These are phyloP conservation scores for Rhaphigaster nebulosa DNA, from an alignment of 2,888 invertebrate genomes.

Conservation along the genomic window DNA sequence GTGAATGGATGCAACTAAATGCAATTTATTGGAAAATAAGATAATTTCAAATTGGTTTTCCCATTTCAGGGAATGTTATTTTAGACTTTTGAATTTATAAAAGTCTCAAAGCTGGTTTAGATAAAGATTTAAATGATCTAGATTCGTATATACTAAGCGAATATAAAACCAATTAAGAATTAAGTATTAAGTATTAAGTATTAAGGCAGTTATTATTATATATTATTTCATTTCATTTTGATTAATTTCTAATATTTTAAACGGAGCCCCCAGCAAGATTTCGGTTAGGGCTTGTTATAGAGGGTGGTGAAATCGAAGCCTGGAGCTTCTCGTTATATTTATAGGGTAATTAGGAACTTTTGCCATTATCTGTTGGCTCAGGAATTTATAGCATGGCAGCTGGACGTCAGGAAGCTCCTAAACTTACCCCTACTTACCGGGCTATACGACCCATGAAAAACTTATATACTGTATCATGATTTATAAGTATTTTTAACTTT, in stretches of 20 bases:
- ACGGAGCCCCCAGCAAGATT: neutral
- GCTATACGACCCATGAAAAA: neutral
- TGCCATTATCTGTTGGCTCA: constrained; percentile 24
- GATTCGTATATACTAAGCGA: too few relatives aligned
- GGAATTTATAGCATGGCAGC: constrained; percentile 29
- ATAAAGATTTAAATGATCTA: too few relatives aligned
- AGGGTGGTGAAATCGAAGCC: constrained; percentile 31
- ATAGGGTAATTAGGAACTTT: constrained; percentile 41
- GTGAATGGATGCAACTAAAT: too few relatives aligned
- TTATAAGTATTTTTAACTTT: neutral
- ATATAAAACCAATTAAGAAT: too few relatives aligned
- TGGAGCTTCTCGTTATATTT: neutral
- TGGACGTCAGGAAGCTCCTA: constrained; percentile 4
- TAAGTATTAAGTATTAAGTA: too few relatives aligned
- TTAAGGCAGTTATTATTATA: too few relatives aligned
- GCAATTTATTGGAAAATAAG: too few relatives aligned
- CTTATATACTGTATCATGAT: neutral
- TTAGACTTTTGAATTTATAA: too few relatives aligned
- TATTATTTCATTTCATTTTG: too few relatives aligned
- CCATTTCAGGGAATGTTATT: too few relatives aligned
- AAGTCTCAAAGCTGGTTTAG: too few relatives aligned
- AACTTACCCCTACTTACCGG: constrained; percentile 1
- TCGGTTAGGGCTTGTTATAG: neutral
- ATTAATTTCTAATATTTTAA: neutral
- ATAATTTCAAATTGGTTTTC: too few relatives aligned